Base-by-base conservation (phyloP, 2,888 invertebrate species). In the Diplolepis rosae region DNA sequence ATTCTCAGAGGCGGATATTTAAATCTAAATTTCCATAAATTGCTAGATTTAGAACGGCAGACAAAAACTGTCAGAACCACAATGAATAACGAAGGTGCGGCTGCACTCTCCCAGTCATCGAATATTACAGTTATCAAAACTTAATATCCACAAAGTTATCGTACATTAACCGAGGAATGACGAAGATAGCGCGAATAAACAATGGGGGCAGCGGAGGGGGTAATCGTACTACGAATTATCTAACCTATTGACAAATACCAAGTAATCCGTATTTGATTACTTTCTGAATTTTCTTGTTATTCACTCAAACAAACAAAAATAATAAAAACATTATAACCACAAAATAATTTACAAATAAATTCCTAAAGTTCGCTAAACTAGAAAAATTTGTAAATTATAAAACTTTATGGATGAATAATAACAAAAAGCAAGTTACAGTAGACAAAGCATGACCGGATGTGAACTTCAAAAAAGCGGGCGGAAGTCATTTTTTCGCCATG, bases 101-200 rank as follows among this genome's bases (percentile, higher is more conserved):
- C 32, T 32, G 22, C n/a, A n/a, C n/a, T n/a, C n/a, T n/a, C n/a
- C n/a, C n/a, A n/a, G n/a, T 61, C 54, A 39, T 22, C n/a, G 22
- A 35, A 56, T 22, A 56, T 22, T 2, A 22, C 35, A 39, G 11
- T 56, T 61, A 39, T 35, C 35, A 61, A 39, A 54, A 54, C 30
- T 0, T 7, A 54, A n/a, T 39, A 61, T 39, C 61, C 22, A 61
- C 61, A 61, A 61, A 22, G 35, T 39, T 39, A 61, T 61, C 61
- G n/a, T 22, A 61, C 35, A 13, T 39, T 35, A 24, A 39, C 35
- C 39, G 39, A 39, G 45, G 15, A 6, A 45, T 9, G 15, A n/a
- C 27, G 13, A 39, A n/a, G 51, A 51, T 51, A 35, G 7, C 61
- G 24, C 7, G 39, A 61, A 61, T 61, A 61, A 61, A 61, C 61